phyloP scores from a whole-genome alignment of 2,888 invertebrate genomes.

The Drosophila multiciliata region DNA sequence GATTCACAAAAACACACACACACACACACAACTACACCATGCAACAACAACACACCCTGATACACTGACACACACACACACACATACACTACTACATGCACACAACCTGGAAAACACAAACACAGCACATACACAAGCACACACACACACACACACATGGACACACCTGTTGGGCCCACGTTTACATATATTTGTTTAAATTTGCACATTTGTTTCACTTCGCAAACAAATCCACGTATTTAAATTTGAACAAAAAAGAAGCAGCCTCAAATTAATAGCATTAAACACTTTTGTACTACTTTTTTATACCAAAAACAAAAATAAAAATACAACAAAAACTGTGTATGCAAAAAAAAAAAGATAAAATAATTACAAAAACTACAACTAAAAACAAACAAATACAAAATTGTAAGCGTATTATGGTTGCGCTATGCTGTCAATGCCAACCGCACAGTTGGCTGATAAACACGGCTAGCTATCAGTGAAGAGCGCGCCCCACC shows the following conservation, averaged over 20 bases:
- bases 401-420: slow-evolving; percentile 36
- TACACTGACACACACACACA: slow-evolving; percentile 15
- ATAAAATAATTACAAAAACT: slow-evolving; percentile 32
- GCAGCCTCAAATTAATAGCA: slow-evolving; percentile 55
- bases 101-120: slow-evolving; percentile 20
- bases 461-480: slow-evolving; percentile 61
- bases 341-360: slow-evolving; percentile 68
- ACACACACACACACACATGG: slow-evolving; percentile 12
- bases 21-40: slow-evolving; percentile 11
- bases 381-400: slow-evolving; percentile 21
- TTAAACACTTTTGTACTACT: slow-evolving; percentile 72
- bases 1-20: slow-evolving; percentile 38
- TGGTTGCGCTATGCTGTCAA: slow-evolving; percentile 65
- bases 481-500: slow-evolving; percentile 58
- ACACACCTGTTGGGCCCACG: slow-evolving; percentile 66
- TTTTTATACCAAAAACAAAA: slow-evolving; percentile 66
- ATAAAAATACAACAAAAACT: slow-evolving; percentile 39
- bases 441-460: slow-evolving; percentile 60
- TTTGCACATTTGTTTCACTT: slow-evolving; percentile 73
- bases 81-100: slow-evolving; percentile 16
- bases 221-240: slow-evolving; percentile 74
- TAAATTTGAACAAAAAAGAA: slow-evolving; percentile 48
- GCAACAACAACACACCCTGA: slow-evolving; percentile 29
- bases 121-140: background rate
- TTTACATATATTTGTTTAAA: slow-evolving; percentile 65